These are phyloP conservation scores for Lophotriccus pileatus DNA, from an alignment of 2,797 vertebrate species.

Conservation along the genomic window DNA sequence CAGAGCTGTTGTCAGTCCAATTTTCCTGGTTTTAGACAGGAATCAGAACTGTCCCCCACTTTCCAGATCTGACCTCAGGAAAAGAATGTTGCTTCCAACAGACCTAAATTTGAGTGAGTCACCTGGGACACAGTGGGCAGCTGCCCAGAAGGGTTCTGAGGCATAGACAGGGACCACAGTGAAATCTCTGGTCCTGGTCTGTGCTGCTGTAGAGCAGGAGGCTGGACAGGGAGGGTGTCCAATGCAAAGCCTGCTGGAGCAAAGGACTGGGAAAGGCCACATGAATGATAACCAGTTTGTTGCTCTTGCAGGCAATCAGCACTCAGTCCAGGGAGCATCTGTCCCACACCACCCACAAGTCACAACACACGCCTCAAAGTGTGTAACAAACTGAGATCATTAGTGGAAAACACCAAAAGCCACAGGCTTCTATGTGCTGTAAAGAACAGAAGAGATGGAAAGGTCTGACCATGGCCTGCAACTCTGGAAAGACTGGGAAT, in stretches of 20 bases:
- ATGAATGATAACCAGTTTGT: neutral
- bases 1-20: neutral
- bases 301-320: neutral
- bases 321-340: neutral
- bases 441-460: neutral
- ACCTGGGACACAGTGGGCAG: neutral
- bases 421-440: neutral
- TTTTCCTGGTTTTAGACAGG: neutral
- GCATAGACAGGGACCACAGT: neutral
- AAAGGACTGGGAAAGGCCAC: neutral
- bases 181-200: neutral
- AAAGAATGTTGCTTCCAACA: neutral
- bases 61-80: neutral
- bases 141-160: neutral
- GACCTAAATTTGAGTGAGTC: neutral
- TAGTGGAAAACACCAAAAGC: constrained; percentile 23
- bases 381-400: neutral
- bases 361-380: neutral
- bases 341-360: neutral
- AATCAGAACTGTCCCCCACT: neutral
- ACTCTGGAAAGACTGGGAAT: constrained; percentile 10
- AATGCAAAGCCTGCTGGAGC: neutral
- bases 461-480: neutral
- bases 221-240: neutral
- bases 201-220: neutral